Base-by-base conservation (phyloP, 2,888 invertebrate species). In the Chalcosyrphus nemorum region DNA sequence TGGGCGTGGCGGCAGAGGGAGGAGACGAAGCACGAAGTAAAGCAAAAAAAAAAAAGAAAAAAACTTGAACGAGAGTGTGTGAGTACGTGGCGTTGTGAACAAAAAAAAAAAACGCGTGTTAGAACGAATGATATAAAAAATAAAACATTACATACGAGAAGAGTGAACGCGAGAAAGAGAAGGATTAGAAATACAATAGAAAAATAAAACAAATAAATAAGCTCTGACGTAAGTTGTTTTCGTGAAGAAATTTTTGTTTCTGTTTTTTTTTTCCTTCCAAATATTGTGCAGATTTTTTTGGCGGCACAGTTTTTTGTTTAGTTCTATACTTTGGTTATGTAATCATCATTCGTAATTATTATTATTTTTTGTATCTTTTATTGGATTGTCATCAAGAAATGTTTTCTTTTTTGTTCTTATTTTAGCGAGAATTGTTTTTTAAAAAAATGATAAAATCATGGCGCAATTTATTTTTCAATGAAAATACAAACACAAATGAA, bases 1-100 rank as follows among this genome's bases (percentile, higher is more conserved):
- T 76, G 81, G 81, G 81, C 71, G 81, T 81, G 81, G 76, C 76
- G 76, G 71, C 65, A 32, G 71, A 76, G 71, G 76, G 76, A 76
- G 65, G 81, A 66, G 76, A 76, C 81, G 45, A 9, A 63, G 35
- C 65, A 76, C 76, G 27, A 15, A 56, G 50, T 27, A 54, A 19
- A 54, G 52, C 13, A 27, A 80, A 72, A 72, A 50, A 21, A 59
- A 19, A 59, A 17, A 52, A 59, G 17, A 24, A 78, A 72, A 72
- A 50, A 17, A 59, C 19, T 45, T 43, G 43, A 24, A 35, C 19
- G 13, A 45, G 61, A 24, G 32, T 68, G 56, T 43, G 65, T 27
- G 32, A 19, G 47, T 24, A 17, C 41, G n/a, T n/a, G n/a, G n/a
- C n/a, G n/a, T n/a, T n/a, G n/a, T n/a, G n/a, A n/a, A n/a, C n/a